These are phyloP conservation scores for Chaunax sp. DNA, from an alignment of 2,797 vertebrate genomes.

Conservation along the genomic window DNA sequence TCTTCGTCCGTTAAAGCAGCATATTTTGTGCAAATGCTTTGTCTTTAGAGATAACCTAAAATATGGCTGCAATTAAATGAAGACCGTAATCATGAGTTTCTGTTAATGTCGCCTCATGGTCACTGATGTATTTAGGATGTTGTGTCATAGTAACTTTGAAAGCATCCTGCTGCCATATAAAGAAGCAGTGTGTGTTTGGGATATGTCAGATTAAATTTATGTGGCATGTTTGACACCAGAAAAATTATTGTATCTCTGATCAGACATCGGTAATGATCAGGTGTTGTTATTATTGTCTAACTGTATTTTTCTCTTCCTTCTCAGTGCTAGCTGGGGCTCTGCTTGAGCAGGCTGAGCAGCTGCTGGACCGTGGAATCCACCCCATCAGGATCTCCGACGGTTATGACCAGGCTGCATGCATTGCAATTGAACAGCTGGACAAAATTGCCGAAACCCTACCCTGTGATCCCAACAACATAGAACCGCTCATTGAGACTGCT, in stretches of 20 bases:
- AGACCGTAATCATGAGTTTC: not conserved
- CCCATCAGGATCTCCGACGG: slow-evolving; percentile 96
- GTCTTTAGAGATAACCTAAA: not conserved
- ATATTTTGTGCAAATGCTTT: not conserved
- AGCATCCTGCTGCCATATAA: not conserved
- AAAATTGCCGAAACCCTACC: slow-evolving; percentile 93
- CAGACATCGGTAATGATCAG: not conserved
- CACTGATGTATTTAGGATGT: not conserved
- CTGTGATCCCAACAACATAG: slow-evolving; percentile 88
- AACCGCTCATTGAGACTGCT: slow-evolving; percentile 95
- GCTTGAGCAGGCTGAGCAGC: slow-evolving; percentile 94
- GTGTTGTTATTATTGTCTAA: not conserved
- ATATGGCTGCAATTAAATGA: not conserved
- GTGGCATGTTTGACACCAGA: not conserved
- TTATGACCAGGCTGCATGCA: slow-evolving; percentile 93
- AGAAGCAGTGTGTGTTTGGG: not conserved
- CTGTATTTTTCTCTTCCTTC: not conserved
- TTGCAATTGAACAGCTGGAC: slow-evolving; percentile 92
- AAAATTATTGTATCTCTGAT: not conserved
- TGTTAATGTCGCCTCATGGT: not conserved
- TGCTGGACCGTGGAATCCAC: slow-evolving; percentile 95
- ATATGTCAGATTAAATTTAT: not conserved
- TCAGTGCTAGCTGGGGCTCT: slow-evolving; percentile 95
- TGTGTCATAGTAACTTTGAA: not conserved
- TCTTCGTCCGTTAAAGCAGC: not conserved